These are phyloP conservation scores for Talpa occidentalis DNA, from an alignment of 2,113 vertebrate species.

Conservation along the genomic window DNA sequence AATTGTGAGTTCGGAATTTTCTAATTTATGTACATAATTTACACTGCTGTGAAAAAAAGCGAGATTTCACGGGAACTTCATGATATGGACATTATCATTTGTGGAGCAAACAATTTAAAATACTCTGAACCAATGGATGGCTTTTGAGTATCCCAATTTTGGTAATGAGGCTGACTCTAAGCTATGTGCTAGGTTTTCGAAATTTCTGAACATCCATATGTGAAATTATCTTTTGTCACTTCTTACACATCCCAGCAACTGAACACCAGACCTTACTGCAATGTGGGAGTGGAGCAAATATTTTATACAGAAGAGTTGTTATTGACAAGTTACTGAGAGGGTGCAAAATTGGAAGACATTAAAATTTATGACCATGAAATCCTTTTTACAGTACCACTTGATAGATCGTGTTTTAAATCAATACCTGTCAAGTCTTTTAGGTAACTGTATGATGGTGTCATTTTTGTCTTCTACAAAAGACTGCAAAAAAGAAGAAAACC, in stretches of 20 bases:
- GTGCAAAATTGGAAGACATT: constrained; percentile 87
- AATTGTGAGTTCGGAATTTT: constrained; percentile 67
- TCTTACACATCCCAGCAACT: constrained; percentile 62
- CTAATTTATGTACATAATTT: constrained; percentile 74
- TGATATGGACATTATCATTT: constrained; percentile 35
- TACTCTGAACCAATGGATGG: neutral
- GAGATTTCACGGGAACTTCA: constrained; percentile 70
- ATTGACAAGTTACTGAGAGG: constrained; percentile 86
- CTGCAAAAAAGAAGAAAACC: constrained; percentile 78
- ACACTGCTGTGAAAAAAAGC: constrained; percentile 45
- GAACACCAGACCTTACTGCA: constrained; percentile 69
- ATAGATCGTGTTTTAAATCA: constrained; percentile 88
- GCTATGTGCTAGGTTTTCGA: constrained; percentile 28
- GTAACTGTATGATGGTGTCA: constrained; percentile 85
- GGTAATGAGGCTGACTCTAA: constrained; percentile 24
- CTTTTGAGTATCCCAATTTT: constrained; percentile 29
- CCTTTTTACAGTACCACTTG: constrained; percentile 86
- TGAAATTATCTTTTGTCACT: constrained; percentile 60
- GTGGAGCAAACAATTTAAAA: constrained; percentile 33
- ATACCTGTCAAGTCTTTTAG: constrained; percentile 86
- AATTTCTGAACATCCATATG: constrained; percentile 13
- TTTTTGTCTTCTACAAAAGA: constrained; percentile 84
- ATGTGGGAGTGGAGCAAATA: constrained; percentile 81
- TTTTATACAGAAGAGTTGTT: constrained; percentile 85
- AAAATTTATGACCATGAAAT: constrained; percentile 91